Base-by-base conservation (phyloP, 2,888 invertebrate genomes). In the Ganaspis brasiliensis region DNA sequence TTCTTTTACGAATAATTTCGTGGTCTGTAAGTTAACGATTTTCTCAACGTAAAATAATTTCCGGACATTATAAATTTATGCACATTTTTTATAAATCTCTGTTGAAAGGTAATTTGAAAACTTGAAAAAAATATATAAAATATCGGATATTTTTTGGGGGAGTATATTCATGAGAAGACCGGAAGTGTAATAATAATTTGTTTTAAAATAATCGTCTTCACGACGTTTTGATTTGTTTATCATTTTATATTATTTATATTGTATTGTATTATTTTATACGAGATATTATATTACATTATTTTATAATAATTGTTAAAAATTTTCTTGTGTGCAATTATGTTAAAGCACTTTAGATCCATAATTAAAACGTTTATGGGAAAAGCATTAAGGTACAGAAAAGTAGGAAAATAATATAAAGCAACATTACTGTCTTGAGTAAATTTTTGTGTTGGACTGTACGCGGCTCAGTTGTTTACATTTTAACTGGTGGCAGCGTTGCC, bases 391-490 rank as follows among this genome's bases (percentile, higher is more conserved):
- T 45, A 16, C 24, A 67, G 45, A 24, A 40, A 67, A 45, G n/a
- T 45, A 5, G 14, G 9, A 40, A 40, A 63, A 63, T 1, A 35
- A 61, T n/a, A 61, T 12, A 19, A 37, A 24, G 14, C 6, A 24
- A 9, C 9, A 24, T n/a, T 16, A n/a, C 1, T 40, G 24, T 26
- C 9, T 24, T 1, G 2, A n/a, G 24, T 45, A 26, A 74, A 80
- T 70, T 84, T 82, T 81, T 80, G 77, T 63, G 35, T 9, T 45
- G 0, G 85, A 83, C 85, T 91, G 89, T 91, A 91, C 89, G 80
- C 83, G 82, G 85, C 86, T 84, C 85, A 85, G 89, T 90, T 91
- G 90, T 91, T 91, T 91, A 91, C 90, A 90, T 90, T 90, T 89
- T 87, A 88, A 86, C 87, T 83, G 84, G 86, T 84, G 80, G 87